These are phyloP conservation scores for Poeciliopsis presidionis DNA, from an alignment of 2,797 vertebrate species.

Conservation along the genomic window DNA sequence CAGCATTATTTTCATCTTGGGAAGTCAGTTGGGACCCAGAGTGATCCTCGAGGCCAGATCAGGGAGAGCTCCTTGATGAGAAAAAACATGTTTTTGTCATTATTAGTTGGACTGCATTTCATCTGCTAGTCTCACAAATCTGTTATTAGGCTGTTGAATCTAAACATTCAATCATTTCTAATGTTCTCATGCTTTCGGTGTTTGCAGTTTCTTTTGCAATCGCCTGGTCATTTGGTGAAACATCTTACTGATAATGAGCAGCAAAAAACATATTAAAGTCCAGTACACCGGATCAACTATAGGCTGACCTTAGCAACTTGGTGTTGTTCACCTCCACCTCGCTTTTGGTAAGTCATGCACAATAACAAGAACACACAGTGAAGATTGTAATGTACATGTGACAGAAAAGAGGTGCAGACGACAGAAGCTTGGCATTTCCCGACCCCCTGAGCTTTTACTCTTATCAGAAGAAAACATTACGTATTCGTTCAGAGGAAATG, in stretches of 20 bases:
- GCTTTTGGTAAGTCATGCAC: conserved; percentile 39
- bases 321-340: conserved; percentile 1
- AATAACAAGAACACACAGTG: conserved; percentile 44
- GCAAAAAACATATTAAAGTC: conserved; percentile 17
- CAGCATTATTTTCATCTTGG: conserved; percentile 30
- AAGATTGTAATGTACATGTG: conserved; percentile 50
- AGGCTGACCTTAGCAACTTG: conserved; percentile 20
- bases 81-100: conserved; percentile 29
- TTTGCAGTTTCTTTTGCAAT: conserved; percentile 17
- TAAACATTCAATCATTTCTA: neutral
- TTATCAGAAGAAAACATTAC: conserved; percentile 77
- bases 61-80: conserved; percentile 11
- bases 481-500: conserved; percentile 53
- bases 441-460: conserved; percentile 36
- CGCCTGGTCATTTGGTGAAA: conserved; percentile 17
- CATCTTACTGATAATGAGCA: conserved; percentile 19
- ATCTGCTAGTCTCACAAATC: neutral
- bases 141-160: conserved; percentile 5
- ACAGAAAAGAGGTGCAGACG: conserved; percentile 32
- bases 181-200: conserved; percentile 2
- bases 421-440: conserved; percentile 4
- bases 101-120: conserved; percentile 6
- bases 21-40: conserved; percentile 18
- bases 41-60: conserved; percentile 5
- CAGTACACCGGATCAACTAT: conserved; percentile 9